phyloP scores from a whole-genome alignment of 2,888 invertebrate genomes.

The Drosophila limbata region DNA sequence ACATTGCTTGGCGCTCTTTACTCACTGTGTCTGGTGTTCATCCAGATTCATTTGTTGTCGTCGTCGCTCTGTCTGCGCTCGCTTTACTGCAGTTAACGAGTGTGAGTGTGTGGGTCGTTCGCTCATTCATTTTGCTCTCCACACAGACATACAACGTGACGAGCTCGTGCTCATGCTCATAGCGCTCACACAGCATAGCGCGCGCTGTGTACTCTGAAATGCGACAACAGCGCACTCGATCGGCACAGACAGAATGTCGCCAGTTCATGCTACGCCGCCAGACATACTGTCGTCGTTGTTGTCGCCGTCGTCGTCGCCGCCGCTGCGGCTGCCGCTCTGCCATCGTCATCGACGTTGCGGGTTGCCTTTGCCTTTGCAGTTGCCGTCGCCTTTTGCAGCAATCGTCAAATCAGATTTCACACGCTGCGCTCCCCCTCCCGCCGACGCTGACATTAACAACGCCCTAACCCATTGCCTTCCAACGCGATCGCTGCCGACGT shows the following conservation, averaged over 20 bases:
- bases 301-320: constrained; percentile 32
- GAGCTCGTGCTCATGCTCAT: constrained; percentile 44
- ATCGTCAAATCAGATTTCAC: constrained; percentile 64
- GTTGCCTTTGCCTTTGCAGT: constrained; percentile 23
- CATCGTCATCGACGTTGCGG: constrained; percentile 38
- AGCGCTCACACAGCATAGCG: constrained; percentile 45
- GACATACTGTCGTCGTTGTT: constrained; percentile 89
- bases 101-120: constrained; percentile 39
- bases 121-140: constrained; percentile 45
- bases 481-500: constrained; percentile 24
- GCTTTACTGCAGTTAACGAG: constrained; percentile 32
- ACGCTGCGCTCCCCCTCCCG: constrained; percentile 39
- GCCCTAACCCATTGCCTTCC: constrained; percentile 39
- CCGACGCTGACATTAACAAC: constrained; percentile 26
- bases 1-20: constrained; percentile 30
- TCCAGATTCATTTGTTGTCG: constrained; percentile 47
- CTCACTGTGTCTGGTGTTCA: constrained; percentile 30
- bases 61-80: constrained; percentile 57
- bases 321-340: constrained; percentile 11
- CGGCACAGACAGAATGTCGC: constrained; percentile 97
- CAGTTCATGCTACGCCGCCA: constrained; percentile 91
- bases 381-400: constrained; percentile 41
- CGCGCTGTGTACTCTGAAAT: constrained; percentile 65
- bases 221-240: constrained; percentile 90
- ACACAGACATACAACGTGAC: constrained; percentile 1